Evolutionary conservation across 2,113 vertebrate species (phyloP).

Genomic region (Gracilinanus agilis): DNA sequence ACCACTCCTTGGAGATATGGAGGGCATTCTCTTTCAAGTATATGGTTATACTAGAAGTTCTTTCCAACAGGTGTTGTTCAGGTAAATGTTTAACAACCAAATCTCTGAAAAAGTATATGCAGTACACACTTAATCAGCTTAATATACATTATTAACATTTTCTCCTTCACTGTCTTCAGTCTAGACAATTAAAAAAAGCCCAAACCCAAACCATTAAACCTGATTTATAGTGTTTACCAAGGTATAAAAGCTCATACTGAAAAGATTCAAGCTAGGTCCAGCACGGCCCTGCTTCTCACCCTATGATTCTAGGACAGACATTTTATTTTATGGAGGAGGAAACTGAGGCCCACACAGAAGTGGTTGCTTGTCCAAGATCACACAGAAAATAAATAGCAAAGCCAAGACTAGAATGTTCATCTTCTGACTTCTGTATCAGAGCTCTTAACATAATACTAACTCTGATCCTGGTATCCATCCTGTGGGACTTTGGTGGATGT

Average conservation of each 20-base stretch:
- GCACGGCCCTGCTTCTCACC: not conserved
- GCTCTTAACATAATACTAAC: not conserved
- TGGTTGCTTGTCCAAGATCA: not conserved
- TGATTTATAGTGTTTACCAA: not conserved
- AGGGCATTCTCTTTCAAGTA: not conserved
- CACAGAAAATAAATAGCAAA: not conserved
- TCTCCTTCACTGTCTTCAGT: not conserved
- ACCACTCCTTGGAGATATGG: not conserved
- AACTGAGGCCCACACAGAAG: not conserved
- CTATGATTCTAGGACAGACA: not conserved
- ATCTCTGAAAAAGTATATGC: not conserved
- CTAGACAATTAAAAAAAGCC: not conserved
- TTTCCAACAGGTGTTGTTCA: not conserved
- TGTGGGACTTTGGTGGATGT: not conserved
- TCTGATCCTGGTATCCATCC: not conserved
- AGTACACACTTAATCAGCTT: not conserved
- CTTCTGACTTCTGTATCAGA: not conserved
- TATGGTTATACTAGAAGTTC: not conserved
- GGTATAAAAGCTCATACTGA: not conserved
- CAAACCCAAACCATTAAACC: not conserved
- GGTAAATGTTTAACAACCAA: not conserved
- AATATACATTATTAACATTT: not conserved
- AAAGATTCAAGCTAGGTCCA: too few species aligned
- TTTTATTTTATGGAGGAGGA: not conserved
- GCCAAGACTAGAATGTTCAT: not conserved